Evolutionary conservation across 2,888 invertebrate genomes (phyloP), one percentile per base, ranked within the genome.

Genomic region (Dryomyza anilis): DNA sequence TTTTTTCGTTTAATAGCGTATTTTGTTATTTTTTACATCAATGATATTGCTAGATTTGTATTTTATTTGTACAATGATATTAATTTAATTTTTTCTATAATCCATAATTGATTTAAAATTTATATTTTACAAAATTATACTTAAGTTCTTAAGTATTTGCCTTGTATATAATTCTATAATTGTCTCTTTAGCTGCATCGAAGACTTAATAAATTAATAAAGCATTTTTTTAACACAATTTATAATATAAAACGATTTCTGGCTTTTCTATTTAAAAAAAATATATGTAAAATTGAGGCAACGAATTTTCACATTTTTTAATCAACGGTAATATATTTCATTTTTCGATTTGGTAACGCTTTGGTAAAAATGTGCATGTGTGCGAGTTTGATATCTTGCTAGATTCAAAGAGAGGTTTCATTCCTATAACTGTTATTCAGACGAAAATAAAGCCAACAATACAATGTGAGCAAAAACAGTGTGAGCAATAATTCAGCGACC

Each of bases 61-160:
- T 61, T 61, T 61, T 21, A 29, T 52, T 48, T 60, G 59, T 60
- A 52, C 52, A 52, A 46, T 33, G 23, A 25, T 61, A 14, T 61
- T 61, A 39, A 21, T 21, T 52, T 61, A 21, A 50, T 36, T 21
- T 8, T 61, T 52, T 25, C n/a, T 14, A 29, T 36, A 50, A 36
- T 60, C 30, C 23, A 21, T 23, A 48, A 48, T n/a, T 46, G 21
- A 60, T 48, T 33, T 16, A 48, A 57, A 21, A 19, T 46, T 33
- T 60, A 33, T 48, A 48, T 36, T 43, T 43, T 14, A 59, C 10
- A 48, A 21, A 55, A 33, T 21, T 33, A 23, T 33, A 55, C 19
- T 48, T 21, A 48, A 50, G 59, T 60, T 48, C 50, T 60, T 60
- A 60, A 60, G 43, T 16, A 16, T n/a, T 43, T 43, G 43, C 43